phyloP scores from a whole-genome alignment of 2,888 invertebrate genomes.

The Theristus sp. region DNA sequence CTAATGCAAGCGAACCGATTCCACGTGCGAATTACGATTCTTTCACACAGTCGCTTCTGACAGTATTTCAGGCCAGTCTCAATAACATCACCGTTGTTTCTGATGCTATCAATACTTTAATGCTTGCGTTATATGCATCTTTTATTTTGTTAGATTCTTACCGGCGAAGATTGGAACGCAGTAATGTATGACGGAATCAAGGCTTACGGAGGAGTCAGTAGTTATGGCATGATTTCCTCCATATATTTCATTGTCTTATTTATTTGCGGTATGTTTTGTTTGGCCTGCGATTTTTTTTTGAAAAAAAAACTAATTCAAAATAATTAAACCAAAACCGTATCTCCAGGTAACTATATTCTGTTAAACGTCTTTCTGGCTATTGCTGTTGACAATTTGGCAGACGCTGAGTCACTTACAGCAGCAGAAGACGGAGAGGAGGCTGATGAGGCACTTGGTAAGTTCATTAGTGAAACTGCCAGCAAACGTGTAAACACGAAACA shows the following conservation, averaged over 20 bases:
- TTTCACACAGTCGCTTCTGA: slow-evolving; percentile 91
- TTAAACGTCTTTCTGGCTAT: slow-evolving; percentile 99
- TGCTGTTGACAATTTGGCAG: slow-evolving; percentile 97
- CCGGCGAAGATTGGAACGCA: slow-evolving; percentile 98
- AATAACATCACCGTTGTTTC: background rate
- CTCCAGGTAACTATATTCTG: slow-evolving; percentile 61
- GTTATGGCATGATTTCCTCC: slow-evolving; percentile 58
- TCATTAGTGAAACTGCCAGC: too few species aligned
- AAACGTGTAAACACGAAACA: too few species aligned
- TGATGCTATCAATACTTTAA: background rate
- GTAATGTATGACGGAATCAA: slow-evolving; percentile 99
- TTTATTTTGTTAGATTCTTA: slow-evolving; percentile 55
- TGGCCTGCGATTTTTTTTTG: background rate
- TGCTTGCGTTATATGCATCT: background rate
- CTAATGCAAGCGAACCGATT: slow-evolving; percentile 61
- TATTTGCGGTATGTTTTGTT: slow-evolving; percentile 47
- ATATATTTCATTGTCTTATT: slow-evolving; percentile 91
- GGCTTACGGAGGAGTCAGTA: slow-evolving; percentile 84
- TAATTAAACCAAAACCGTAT: too few species aligned
- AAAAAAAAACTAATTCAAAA: too few species aligned
- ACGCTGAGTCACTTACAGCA: slow-evolving; percentile 93
- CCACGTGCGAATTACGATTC: slow-evolving; percentile 93
- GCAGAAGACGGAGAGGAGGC: slow-evolving; percentile 42
- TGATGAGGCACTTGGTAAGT: too few species aligned
- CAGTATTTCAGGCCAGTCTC: slow-evolving; percentile 69